Base-by-base conservation (phyloP, 2,113 vertebrate species). In the Cottus gobio region DNA sequence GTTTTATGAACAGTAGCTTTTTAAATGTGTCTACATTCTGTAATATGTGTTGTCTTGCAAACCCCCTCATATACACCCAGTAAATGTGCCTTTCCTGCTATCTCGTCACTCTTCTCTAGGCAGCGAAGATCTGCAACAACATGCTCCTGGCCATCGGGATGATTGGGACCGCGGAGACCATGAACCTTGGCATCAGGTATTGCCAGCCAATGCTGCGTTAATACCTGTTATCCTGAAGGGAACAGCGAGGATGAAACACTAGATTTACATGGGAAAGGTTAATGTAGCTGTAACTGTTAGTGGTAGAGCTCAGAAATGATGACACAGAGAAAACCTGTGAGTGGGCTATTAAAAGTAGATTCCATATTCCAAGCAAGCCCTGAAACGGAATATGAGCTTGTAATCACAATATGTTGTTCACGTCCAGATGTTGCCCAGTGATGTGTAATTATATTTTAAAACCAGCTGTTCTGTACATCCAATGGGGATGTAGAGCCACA, bases 141-240 rank as follows among this genome's bases (percentile, higher is more conserved):
- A 97, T 99, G 97, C 95, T 99, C 26, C 91, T 99, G 90, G 97
- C 96, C 37, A 97, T 99, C 56, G 95, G 96, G 79, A 99, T 99
- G 97, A 97, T 99, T 85, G 97, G 97, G 82, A 99, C 97, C 1
- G 96, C 97, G 65, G 97, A 99, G 86, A 91, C 96, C 64, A 99
- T 99, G 97, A 98, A 99, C 95, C 97, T 99, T 73, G 97, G 97
- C 89, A 97, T 99, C 94, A 98, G 97, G 97, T 99, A 94, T 16
- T 42, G 31, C 57, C 61, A 65, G 30, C 48, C 44, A 79, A 2
- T 26, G 46, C n/a, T 66, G 5, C 8, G 7, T 54, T 70, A 57
- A 42, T 34, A 24, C 13, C 46, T 63, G 46, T 56, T 37, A 69
- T 58, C 8, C 42, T 64, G n/a, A 44, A 52, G 13, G 6, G 9